Base-by-base conservation (phyloP, 2,888 invertebrate species). In the Unio delphinus region DNA sequence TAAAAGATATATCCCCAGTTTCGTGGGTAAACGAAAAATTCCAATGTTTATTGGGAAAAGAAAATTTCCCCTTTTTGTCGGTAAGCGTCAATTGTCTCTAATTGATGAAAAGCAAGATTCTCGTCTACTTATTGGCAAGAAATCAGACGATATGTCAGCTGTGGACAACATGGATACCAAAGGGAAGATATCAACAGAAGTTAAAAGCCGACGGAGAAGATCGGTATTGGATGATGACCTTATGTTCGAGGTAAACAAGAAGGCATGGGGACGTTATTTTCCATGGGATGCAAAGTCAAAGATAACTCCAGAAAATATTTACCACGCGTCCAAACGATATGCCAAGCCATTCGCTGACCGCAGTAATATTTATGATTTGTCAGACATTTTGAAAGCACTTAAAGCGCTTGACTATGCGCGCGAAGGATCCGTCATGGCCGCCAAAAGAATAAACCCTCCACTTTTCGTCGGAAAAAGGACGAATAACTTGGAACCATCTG, bases 41-140 rank as follows among this genome's bases (percentile, higher is more conserved):
- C 81, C 79, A 6, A 65, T 73, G 55, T 80, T 81, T 61, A 75
- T 80, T 56, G 82, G 80, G 11, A 81, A 78, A 65, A 70, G 79
- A 64, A 70, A 75, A 30, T 65, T 68, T 20, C 83, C 81, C 28
- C 66, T 75, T 69, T 80, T 81, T 67, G 73, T 80, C 26, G 83
- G 81, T 26, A 81, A 79, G 65, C 67, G 73, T 17, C 60, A 59
- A 26, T 28, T 17, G 1, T 73, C 76, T 2, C 56, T 26, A n/a
- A 71, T 76, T 61, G 60, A 69, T 6, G 74, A 70, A 7, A 76
- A 74, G 60, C 64, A 66, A 64, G 60, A 64, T 34, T 45, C 64
- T 18, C 55, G 28, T 20, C 71, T 45, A n/a, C 67, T 75, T 55
- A 66, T 73, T 23, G 78, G 74, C 7, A 73, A 74, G 55, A 64